Evolutionary conservation across 1,140 invertebrate species (phyloP).

Genomic region (Eriocheir sinensis): DNA sequence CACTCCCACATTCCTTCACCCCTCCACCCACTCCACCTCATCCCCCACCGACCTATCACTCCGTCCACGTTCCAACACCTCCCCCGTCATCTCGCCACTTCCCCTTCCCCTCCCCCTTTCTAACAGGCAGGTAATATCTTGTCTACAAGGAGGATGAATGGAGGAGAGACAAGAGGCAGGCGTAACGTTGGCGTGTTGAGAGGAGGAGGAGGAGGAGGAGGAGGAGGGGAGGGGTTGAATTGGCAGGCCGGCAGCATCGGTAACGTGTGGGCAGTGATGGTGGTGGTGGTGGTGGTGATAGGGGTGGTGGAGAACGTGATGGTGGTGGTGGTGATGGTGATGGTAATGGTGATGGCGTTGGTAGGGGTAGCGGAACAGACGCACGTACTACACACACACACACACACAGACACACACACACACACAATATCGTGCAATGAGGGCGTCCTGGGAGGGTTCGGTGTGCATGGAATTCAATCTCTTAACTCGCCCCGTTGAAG

Average conservation of each 20-base stretch:
- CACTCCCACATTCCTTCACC: too few relatives aligned
- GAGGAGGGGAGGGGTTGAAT: neutral
- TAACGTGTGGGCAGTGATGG: neutral
- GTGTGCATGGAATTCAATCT: too few relatives aligned
- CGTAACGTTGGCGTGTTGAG: neutral
- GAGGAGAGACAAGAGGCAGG: constrained; percentile 2
- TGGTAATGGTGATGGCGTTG: neutral
- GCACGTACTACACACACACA: neutral
- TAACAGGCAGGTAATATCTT: constrained; percentile 5
- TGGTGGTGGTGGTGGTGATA: too few relatives aligned
- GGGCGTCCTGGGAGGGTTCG: neutral
- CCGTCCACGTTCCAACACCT: too few relatives aligned
- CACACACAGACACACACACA: too few relatives aligned
- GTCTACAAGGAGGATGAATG: neutral
- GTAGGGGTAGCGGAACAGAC: neutral
- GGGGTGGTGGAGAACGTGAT: neutral
- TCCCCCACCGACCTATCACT: too few relatives aligned
- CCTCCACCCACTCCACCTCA: too few relatives aligned
- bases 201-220: too few relatives aligned
- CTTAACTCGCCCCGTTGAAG: neutral
- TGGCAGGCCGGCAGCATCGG: neutral
- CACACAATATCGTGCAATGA: neutral
- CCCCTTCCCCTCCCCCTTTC: neutral
- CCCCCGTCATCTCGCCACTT: neutral
- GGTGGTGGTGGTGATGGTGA: neutral